These are phyloP conservation scores for Trematomus bernacchii DNA, from an alignment of 2,797 vertebrate genomes.

Conservation along the genomic window DNA sequence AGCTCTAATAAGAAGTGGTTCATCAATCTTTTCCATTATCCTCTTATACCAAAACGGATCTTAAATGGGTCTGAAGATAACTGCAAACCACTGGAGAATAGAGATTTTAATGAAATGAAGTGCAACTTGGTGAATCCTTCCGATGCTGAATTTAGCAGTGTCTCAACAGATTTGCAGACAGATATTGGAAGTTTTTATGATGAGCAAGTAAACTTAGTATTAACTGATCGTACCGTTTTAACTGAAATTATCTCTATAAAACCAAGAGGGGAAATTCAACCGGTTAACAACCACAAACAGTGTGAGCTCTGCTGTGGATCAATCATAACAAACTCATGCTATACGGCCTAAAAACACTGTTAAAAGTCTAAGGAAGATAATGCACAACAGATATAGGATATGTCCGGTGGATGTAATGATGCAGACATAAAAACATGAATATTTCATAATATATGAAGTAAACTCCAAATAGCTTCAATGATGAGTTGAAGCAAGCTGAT, in stretches of 20 bases:
- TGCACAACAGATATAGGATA: not conserved
- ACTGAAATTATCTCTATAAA: not conserved
- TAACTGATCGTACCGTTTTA: not conserved
- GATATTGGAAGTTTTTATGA: not conserved
- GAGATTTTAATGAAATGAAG: slow-evolving; percentile 1
- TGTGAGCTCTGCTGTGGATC: not conserved
- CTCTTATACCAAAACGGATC: slow-evolving; percentile 24
- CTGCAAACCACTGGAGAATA: slow-evolving; percentile 2
- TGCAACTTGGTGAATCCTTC: slow-evolving; percentile 1
- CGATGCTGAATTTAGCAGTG: slow-evolving; percentile 2
- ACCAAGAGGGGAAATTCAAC: not conserved
- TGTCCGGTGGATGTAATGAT: not conserved
- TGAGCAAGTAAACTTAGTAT: not conserved
- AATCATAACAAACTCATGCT: not conserved
- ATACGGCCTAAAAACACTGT: slow-evolving; percentile 1
- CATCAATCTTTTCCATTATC: slow-evolving; percentile 21
- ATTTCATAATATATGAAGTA: not conserved
- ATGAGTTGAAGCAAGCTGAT: not conserved
- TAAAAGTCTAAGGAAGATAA: not conserved
- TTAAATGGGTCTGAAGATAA: slow-evolving; percentile 14
- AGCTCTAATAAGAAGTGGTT: slow-evolving; percentile 8
- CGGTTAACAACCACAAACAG: not conserved
- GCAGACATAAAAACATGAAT: not conserved
- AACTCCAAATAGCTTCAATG: slow-evolving; percentile 1
- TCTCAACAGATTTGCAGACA: not conserved